Evolutionary conservation across 2,797 vertebrate genomes (phyloP), one percentile per base, ranked within the genome.

Genomic region (Schizothorax lantsangensis): DNA sequence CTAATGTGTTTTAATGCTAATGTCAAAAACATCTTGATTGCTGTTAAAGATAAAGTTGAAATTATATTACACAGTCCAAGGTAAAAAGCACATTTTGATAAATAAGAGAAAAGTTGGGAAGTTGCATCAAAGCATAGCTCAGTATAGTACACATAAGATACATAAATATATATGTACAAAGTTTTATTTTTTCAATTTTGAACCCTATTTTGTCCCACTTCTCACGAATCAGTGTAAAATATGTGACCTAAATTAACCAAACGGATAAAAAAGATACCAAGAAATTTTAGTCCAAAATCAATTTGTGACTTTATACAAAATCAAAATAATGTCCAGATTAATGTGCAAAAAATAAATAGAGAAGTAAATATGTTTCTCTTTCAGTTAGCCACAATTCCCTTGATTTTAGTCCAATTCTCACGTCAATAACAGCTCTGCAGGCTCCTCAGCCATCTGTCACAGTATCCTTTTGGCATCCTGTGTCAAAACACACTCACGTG

Each of bases 381-480:
- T 79, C 38, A 79, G n/a, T 80, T 45, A 45, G 38, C 14, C 26
- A 30, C 23, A 45, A 79, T 62, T 43, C 15, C 21, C 57, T 43
- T 80, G 78, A 45, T 45, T 80, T 43, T 30, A 45, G 78, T 80
- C 15, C 45, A 69, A 69, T 81, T 81, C 7, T 68, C 64, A 69
- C 21, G 12, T 38, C 19, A 52, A 21, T 36, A 69, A 69, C 64
- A 69, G 45, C 45, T 7, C 80, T 69, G 64, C 80, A 38, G 30
- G 80, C 19, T 81, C 45, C 64, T 38, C 30, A n/a, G 45, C 74
- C 80, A 69, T 81, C 80, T 81, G 80, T 49, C 64, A 10, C 80
- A 52, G 30, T 52, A 19, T 69, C 78, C 19, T n/a, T 81, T 38
- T 81, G 64, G 80, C 80, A 81, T 47, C 45, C 38, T 43, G 57